Evolutionary conservation across 2,797 vertebrate genomes (phyloP).

Genomic region (Yasuhikotakia modesta): DNA sequence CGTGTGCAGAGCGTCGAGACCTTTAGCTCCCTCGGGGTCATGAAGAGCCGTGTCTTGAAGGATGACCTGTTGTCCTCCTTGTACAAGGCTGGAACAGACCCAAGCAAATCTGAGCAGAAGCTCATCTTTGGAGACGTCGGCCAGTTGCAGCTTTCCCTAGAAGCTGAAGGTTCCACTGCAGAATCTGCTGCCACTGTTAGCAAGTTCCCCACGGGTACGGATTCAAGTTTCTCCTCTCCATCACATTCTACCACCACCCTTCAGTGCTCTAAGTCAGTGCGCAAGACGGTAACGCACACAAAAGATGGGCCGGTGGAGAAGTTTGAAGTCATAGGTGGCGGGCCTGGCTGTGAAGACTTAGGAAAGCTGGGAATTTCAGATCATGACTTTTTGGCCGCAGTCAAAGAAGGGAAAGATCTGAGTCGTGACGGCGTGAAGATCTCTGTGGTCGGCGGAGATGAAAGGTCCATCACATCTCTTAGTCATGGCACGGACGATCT

Average conservation of each 20-base stretch:
- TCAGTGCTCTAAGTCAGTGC: constrained; percentile 79
- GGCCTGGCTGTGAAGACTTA: constrained; percentile 76
- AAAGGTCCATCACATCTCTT: constrained; percentile 49
- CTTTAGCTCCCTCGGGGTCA: constrained; percentile 68
- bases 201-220: constrained; percentile 72
- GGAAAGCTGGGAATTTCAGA: constrained; percentile 28
- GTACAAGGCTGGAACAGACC: constrained; percentile 71
- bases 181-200: constrained; percentile 72
- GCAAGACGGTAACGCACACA: constrained; percentile 65
- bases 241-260: constrained; percentile 29
- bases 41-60: constrained; percentile 81
- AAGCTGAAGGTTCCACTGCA: constrained; percentile 68
- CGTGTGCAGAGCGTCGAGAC: constrained; percentile 70
- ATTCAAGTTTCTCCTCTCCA: constrained; percentile 10
- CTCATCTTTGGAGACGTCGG: constrained; percentile 74
- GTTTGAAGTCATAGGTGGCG: constrained; percentile 77
- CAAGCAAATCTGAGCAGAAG: constrained; percentile 59
- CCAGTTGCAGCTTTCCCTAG: constrained; percentile 74
- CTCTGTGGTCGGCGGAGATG: constrained; percentile 37
- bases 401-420: constrained; percentile 52
- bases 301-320: constrained; percentile 75
- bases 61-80: constrained; percentile 60
- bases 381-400: neutral
- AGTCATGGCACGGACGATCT: constrained; percentile 29
- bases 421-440: constrained; percentile 42